Conservation (phyloP, 2,888 invertebrate species). For the Pyralis farinalis region DNA sequence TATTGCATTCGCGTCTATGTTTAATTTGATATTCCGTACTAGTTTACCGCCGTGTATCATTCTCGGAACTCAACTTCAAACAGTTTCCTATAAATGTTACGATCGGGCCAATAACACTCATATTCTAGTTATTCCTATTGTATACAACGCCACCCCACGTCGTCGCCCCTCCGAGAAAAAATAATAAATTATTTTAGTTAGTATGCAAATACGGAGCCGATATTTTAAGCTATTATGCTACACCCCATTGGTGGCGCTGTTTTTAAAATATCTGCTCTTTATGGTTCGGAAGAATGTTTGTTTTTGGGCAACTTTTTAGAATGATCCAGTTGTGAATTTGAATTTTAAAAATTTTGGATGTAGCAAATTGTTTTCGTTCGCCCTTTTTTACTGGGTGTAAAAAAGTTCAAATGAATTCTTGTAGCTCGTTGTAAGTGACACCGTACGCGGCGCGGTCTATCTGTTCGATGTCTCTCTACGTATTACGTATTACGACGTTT, state of each 20-base stretch:
- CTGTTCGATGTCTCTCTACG: no score
- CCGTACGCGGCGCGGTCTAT: no score
- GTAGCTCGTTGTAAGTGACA: no score
- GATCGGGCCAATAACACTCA: constrained; percentile 75
- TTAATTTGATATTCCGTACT: constrained; percentile 61
- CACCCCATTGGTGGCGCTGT: constrained; percentile 69
- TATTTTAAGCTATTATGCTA: constrained; percentile 75
- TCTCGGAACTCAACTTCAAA: constrained; percentile 43
- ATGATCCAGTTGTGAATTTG: constrained; percentile 20
- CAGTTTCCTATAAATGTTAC: constrained; percentile 49
- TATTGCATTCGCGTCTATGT: constrained; percentile 72
- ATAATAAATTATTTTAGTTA: constrained; percentile 82
- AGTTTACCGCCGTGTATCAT: constrained; percentile 38
- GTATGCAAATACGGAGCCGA: constrained; percentile 79
- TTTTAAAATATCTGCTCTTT: constrained; percentile 60
- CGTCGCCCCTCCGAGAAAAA: constrained; percentile 73
- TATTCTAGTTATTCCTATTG: constrained; percentile 73
- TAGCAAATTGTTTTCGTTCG: background rate
- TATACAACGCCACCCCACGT: constrained; percentile 63
- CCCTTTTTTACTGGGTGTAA: no score
- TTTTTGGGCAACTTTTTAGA: constrained; percentile 18
- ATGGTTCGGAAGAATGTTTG: constrained; percentile 50
- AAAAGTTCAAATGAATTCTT: no score
- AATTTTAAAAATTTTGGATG: constrained; percentile 16
- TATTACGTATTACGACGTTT: no score